Evolutionary conservation across 2,113 vertebrate genomes (phyloP).

Genomic region (Misgurnus anguillicaudatus): DNA sequence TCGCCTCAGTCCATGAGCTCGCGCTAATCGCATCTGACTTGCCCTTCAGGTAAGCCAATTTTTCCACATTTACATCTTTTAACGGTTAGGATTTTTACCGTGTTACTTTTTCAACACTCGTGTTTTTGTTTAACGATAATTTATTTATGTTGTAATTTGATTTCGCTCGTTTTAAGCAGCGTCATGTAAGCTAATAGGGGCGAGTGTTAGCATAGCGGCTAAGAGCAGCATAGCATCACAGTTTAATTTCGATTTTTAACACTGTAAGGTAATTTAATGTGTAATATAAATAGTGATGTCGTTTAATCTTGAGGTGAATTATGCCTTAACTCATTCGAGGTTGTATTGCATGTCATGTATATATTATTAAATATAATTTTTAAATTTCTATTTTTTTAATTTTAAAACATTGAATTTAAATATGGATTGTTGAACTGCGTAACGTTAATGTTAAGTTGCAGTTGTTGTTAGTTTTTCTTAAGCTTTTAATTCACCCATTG

Average conservation of each 20-base stretch:
- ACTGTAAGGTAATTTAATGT: not conserved
- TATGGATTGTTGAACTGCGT: not conserved
- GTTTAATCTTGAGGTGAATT: no score
- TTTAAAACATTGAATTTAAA: no score
- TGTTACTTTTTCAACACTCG: rapidly evolving
- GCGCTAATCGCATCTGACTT: not conserved
- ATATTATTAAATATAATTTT: no score
- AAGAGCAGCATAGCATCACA: not conserved
- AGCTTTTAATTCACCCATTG: not conserved
- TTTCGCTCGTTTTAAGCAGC: not conserved
- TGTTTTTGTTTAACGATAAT: not conserved
- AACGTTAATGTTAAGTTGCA: not conserved
- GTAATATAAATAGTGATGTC: not conserved
- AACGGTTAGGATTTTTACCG: no score
- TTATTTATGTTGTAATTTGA: not conserved
- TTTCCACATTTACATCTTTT: not conserved
- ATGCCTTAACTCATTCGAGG: no score
- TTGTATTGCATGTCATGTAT: no score
- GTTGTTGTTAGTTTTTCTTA: not conserved
- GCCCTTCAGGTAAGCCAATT: constrained; percentile 2
- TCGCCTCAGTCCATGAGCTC: constrained; percentile 1
- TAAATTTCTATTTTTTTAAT: no score
- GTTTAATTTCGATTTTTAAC: not conserved
- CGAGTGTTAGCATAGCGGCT: constrained; percentile 26
- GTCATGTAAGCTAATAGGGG: not conserved